Evolutionary conservation across 2,113 vertebrate genomes (phyloP).

Genomic region (Brachyhypopomus gauderio): DNA sequence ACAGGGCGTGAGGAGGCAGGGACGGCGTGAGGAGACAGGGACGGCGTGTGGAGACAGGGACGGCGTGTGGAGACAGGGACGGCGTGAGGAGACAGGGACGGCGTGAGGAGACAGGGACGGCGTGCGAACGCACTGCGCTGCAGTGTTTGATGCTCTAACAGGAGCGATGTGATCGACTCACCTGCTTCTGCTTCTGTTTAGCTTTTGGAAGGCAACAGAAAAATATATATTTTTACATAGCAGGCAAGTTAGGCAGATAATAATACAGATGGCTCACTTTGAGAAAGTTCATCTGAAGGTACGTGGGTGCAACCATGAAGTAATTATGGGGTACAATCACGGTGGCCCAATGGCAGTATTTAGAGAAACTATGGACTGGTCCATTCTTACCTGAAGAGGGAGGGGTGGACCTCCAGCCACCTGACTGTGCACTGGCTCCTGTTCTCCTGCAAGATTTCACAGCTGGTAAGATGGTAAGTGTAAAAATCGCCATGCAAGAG

Average conservation of each 20-base stretch:
- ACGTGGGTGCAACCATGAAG: too few species aligned
- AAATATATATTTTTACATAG: slow-evolving; percentile 25
- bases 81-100: too few species aligned
- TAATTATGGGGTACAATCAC: too few species aligned
- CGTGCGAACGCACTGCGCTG: not conserved
- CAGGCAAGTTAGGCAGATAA: not conserved
- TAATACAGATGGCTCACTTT: not conserved
- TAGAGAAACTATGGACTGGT: not conserved
- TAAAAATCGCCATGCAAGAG: not conserved
- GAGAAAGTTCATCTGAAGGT: not conserved
- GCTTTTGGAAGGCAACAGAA: slow-evolving; percentile 73
- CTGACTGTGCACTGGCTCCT: slow-evolving; percentile 83
- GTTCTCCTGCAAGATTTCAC: slow-evolving; percentile 76
- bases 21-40: too few species aligned
- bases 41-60: too few species aligned
- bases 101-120: not conserved
- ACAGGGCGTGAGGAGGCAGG: too few species aligned
- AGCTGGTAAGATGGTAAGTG: not conserved
- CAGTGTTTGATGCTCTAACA: not conserved
- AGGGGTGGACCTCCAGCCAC: slow-evolving; percentile 89
- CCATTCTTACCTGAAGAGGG: slow-evolving; percentile 86
- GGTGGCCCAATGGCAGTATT: not conserved
- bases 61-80: too few species aligned
- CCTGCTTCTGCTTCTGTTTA: slow-evolving; percentile 83
- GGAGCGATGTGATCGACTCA: slow-evolving; percentile 56